Base-by-base conservation (phyloP, 2,797 vertebrate genomes). In the Oophaga sylvatica region DNA sequence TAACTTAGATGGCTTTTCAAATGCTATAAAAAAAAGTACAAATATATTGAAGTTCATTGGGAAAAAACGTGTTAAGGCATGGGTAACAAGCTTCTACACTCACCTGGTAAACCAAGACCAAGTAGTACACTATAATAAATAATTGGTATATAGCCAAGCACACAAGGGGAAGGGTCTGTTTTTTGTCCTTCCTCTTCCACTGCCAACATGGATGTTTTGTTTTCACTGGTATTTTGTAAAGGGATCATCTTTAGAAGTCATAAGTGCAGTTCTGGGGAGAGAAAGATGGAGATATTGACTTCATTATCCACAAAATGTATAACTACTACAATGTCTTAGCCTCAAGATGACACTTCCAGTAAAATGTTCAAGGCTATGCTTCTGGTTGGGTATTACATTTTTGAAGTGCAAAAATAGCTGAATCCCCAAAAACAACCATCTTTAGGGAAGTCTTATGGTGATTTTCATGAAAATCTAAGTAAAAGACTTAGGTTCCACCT, bases 101-200 rank as follows among this genome's bases (percentile, higher is more conserved):
- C 94, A 98, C 97, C 97, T 95, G 98, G 97, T 65, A 98, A 94
- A 83, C 97, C 97, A 84, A 98, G 94, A 81, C 96, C 96, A 88
- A 98, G 95, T 89, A 99, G 94, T 73, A 95, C 0, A 17, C 97
- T 98, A 94, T 98, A 98, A 92, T 98, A 98, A 91, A 97, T 90
- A 65, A 97, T 88, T 0, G 97, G 96, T 78, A 96, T 59, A 90
- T 95, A 90, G 15, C 96, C 96, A 1, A 96, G 95, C 82, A 98
- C 92, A 80, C 98, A 98, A 2, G 94, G 95, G 0, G 97, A 97
- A 86, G 8, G 92, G 73, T 95, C 94, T 63, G 80, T 87, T 0
- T 0, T 1, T 81, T 90, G 91, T 2, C 73, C 71, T n/a, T 0
- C 17, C 35, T 88, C 73, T 16, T 9, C 62, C 8, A 80, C 75